These are phyloP conservation scores for Clarias magur DNA, from an alignment of 2,113 vertebrate genomes.

Conservation along the genomic window DNA sequence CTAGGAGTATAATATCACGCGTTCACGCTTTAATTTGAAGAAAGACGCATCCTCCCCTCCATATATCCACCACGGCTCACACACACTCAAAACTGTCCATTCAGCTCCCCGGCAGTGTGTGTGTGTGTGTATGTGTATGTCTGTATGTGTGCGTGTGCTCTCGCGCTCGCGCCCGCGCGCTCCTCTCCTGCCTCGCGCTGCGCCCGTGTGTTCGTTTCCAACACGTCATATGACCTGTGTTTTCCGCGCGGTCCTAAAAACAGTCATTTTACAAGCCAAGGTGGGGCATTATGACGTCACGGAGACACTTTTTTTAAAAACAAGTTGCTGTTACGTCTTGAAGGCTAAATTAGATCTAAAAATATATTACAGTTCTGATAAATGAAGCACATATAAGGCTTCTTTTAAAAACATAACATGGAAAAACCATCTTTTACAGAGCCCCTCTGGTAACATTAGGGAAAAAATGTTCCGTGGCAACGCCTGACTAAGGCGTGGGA, in stretches of 20 bases:
- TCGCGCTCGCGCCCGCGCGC: not conserved
- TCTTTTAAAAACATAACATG: no score
- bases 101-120: conserved; percentile 5
- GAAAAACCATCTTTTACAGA: no score
- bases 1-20: not conserved
- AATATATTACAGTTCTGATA: no score
- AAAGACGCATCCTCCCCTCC: conserved; percentile 23
- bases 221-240: conserved; percentile 48
- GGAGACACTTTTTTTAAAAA: no score
- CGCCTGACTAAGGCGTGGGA: no score
- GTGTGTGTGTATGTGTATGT: not conserved
- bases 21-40: not conserved
- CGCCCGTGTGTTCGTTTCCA: no score
- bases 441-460: no score
- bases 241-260: conserved; percentile 60
- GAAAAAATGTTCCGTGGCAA: no score
- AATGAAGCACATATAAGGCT: no score
- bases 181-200: not conserved
- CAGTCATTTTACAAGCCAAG: not conserved
- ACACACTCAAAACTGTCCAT: not conserved
- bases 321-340: no score
- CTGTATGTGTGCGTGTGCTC: no score
- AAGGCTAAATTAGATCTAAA: no score
- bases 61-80: not conserved
- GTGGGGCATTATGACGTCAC: not conserved